Percentiles rank a stretch among this genome's conserved stretches.
These are phyloP conservation scores for Acleris laterana DNA, from an alignment of 2,888 invertebrate species.

Conservation along the genomic window DNA sequence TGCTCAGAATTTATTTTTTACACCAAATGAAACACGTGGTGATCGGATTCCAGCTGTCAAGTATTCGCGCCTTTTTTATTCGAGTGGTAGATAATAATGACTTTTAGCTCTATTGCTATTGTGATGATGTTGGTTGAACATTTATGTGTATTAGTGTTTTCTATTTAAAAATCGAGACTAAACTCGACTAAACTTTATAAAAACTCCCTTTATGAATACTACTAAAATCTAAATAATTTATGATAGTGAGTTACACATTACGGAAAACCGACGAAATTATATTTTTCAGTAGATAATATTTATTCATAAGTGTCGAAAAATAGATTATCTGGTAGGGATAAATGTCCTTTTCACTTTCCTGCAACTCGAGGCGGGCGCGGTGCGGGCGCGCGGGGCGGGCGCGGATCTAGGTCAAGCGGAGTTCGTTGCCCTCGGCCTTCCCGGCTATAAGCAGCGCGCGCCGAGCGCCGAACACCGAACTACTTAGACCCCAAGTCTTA, in stretches of 20 bases:
- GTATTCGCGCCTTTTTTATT: conserved; percentile 26
- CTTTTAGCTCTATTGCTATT: no score
- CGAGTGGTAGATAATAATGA: no score
- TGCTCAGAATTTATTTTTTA: background rate
- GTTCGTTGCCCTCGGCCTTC: conserved; percentile 85
- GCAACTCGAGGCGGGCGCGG: conserved; percentile 48
- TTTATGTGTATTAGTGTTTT: background rate
- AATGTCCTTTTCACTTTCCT: conserved; percentile 79
- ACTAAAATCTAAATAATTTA: no score
- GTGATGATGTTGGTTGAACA: no score
- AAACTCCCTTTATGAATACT: no score
- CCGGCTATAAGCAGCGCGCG: conserved; percentile 79
- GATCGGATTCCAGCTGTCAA: conserved; percentile 8
- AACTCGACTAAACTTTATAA: no score
- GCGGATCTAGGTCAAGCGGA: conserved; percentile 81
- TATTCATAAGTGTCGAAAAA: conserved; percentile 28
- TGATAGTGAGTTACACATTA: background rate
- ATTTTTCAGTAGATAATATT: background rate
- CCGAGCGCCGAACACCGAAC: conserved; percentile 42
- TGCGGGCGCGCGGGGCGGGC: conserved; percentile 44
- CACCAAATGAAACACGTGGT: background rate
- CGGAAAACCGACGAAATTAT: background rate
- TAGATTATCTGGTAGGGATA: conserved; percentile 48
- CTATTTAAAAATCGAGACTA: no score
- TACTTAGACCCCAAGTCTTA: background rate